Percentiles rank a stretch among this genome's conserved stretches.
These are phyloP conservation scores for Girardia tigrina DNA, from an alignment of 2,888 invertebrate genomes.

Conservation along the genomic window DNA sequence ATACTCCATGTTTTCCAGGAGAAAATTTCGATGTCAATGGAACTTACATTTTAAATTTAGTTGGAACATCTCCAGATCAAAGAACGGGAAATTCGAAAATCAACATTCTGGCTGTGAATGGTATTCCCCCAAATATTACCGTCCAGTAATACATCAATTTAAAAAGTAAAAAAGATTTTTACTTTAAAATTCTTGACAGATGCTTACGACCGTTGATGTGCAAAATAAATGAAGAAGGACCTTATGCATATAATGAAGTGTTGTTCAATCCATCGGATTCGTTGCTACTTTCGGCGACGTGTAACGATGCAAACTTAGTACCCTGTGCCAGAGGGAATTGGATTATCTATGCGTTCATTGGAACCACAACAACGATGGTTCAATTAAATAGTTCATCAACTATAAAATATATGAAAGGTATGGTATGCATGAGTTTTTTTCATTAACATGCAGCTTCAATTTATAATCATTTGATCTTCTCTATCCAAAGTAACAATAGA, in stretches of 20 bases:
- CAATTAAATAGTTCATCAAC: no score
- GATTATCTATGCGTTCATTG: no score
- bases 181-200: no score
- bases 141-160: not conserved
- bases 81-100: not conserved
- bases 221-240: not conserved
- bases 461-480: no score
- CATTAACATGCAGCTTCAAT: no score
- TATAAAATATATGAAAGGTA: no score
- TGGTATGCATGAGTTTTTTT: no score
- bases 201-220: constrained; percentile 8
- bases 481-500: no score
- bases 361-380: no score
- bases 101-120: not conserved
- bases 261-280: constrained; percentile 16
- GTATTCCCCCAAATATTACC: constrained; percentile 4
- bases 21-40: not conserved
- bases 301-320: no score
- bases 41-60: not conserved
- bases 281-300: not conserved
- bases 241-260: not conserved
- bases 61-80: not conserved
- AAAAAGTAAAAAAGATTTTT: no score
- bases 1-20: not conserved
- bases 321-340: no score